Evolutionary conservation across 2,113 vertebrate genomes (phyloP).

Genomic region (Tetrax tetrax): DNA sequence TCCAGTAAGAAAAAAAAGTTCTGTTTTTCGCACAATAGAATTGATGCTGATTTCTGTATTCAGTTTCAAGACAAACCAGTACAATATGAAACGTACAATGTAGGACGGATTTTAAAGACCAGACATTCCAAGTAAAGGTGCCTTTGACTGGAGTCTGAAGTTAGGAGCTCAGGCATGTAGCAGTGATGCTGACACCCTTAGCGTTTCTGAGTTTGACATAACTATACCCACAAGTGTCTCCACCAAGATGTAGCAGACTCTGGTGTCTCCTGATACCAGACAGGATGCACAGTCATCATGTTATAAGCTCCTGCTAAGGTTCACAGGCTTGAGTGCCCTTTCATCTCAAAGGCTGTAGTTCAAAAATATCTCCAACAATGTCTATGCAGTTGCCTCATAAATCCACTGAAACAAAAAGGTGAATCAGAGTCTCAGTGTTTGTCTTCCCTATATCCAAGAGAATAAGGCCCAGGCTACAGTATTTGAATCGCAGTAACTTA

Average conservation of each 20-base stretch:
- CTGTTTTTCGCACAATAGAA: background rate
- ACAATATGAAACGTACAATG: rapidly evolving
- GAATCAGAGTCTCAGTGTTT: background rate
- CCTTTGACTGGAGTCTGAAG: background rate
- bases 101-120: background rate
- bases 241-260: rapidly evolving
- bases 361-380: background rate
- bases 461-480: background rate
- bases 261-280: background rate
- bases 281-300: background rate
- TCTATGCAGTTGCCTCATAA: background rate
- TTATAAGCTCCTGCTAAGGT: background rate
- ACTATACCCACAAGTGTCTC: background rate
- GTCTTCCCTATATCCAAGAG: background rate
- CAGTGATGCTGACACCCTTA: background rate
- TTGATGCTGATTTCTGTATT: background rate
- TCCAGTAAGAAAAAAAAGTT: background rate
- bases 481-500: background rate
- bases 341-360: background rate
- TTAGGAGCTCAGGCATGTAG: background rate
- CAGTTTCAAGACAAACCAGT: background rate
- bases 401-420: background rate
- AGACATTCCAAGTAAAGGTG: background rate
- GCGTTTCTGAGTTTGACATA: background rate
- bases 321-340: background rate